Base-by-base conservation (phyloP, 2,797 vertebrate genomes). In the Anguilla obscura region DNA sequence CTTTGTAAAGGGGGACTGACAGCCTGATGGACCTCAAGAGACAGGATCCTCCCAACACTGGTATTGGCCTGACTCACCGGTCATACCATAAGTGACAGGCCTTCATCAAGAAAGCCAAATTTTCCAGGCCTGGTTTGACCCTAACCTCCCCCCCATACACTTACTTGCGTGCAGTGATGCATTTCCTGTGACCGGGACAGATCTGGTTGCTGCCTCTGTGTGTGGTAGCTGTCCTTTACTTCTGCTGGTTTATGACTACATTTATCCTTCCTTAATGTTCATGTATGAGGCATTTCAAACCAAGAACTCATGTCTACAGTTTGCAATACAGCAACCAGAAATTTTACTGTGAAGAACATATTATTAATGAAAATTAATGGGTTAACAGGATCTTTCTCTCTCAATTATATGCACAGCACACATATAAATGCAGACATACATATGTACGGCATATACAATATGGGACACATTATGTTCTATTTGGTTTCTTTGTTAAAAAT, bases 21-120 rank as follows among this genome's bases (percentile, higher is more conserved):
- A 87, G 40, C 54, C 36, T 86, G 88, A 85, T 48, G 69, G 58
- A 88, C 82, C 10, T 60, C 40, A 80, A 74, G 80, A 85, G 36
- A 12, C n/a, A 79, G 36, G 87, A 54, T 84, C 85, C 71, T 45
- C 83, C 50, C 87, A 2, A n/a, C 40, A 50, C 40, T 90, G 58
- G 85, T 56, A 88, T 83, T 76, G 10, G 16, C 30, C n/a, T 60
- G 56, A 10, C 2, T 58, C 74, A 87, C 16, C 7, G 7, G 36
- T 40, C 6, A 66, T 21, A 21, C 16, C 30, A 63, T 12, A 36
- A 85, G 58, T 40, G 56, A 85, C 66, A 16, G 33, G 1, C 21
- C 56, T 66, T 85, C 30, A 60, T 36, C 36, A n/a, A 60, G 84
- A 33, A 16, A 36, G 16, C 52, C 84, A 33, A 85, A 58, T 85